Evolutionary conservation across 2,797 vertebrate species (phyloP), one percentile per base, ranked within the genome.

Genomic region (Caiman crocodilus): DNA sequence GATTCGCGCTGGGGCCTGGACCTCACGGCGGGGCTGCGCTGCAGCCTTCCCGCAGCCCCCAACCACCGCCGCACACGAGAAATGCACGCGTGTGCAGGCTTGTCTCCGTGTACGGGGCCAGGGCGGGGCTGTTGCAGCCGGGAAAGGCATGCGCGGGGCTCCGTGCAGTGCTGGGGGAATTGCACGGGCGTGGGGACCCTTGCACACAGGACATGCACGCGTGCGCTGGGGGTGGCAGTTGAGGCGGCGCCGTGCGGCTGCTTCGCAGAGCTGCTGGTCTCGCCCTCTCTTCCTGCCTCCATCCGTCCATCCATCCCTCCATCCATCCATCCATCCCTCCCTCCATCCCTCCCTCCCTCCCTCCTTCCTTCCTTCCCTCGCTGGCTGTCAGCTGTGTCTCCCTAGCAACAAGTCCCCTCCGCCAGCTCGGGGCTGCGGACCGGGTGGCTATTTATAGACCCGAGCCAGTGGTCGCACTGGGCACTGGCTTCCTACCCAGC

Each of bases 321-420:
- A 35, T 26, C 50, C 55, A 5, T n/a, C 73, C 21, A 17, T 93
- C 76, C 91, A 84, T 88, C 60, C 74, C 95, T 87, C 50, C n/a
- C n/a, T n/a, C n/a, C 25, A 3, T 17, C 55, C 20, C 42, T 55
- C 16, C 21, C 73, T 28, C 20, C 73, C 42, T 50, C 12, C 32
- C 71, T 26, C 50, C 55, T 4, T n/a, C 73, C 21, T 17, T 93
- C 76, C 91, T 86, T 88, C 60, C 74, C 95, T 87, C 50, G 76
- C 92, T 88, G 84, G 92, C 86, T 94, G 88, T 85, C 73, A 2
- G 35, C 88, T 92, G 82, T 74, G 96, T 97, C 96, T 97, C 97
- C 97, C 88, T 98, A 96, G 97, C 95, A 98, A 98, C 97, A 97
- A 95, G 96, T 97, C 91, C 93, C 85, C 95, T 95, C 91, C 80